Percentiles rank a stretch among this genome's conserved stretches.
phyloP scores from a whole-genome alignment of 2,888 invertebrate species.

The Andrena haemorrhoa region DNA sequence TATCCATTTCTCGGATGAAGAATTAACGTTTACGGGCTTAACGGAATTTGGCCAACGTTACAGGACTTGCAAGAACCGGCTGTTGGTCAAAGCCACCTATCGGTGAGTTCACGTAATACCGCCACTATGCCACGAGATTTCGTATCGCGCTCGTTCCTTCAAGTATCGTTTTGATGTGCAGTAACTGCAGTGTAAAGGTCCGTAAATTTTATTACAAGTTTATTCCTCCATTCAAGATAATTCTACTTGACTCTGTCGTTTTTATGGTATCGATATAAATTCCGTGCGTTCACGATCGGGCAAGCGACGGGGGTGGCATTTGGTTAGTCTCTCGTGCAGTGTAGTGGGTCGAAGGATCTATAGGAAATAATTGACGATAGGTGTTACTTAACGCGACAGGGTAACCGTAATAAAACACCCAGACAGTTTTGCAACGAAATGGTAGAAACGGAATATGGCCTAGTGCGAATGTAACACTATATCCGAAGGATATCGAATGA shows the following conservation, averaged over 20 bases:
- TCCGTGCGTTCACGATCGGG: no score
- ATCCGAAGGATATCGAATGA: conserved; percentile 72
- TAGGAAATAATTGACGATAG: conserved; percentile 52
- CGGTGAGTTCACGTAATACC: neutral
- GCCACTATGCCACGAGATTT: neutral
- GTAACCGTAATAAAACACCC: conserved; percentile 70
- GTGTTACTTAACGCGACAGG: conserved; percentile 47
- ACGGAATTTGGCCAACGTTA: neutral
- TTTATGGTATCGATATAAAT: no score
- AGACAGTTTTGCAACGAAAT: conserved; percentile 74
- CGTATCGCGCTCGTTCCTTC: neutral
- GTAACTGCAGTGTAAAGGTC: neutral
- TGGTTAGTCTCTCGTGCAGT: neutral
- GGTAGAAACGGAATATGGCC: conserved; percentile 74
- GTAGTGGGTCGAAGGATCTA: conserved; percentile 33
- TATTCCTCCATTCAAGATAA: neutral
- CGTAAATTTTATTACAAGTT: neutral
- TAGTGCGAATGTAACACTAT: conserved; percentile 69
- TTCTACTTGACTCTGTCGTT: no score
- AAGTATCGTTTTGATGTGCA: neutral
- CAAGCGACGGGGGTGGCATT: no score
- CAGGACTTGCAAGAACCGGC: neutral
- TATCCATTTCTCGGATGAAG: neutral
- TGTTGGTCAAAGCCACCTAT: neutral
- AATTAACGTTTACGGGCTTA: neutral